Base-by-base conservation (phyloP, 2,888 invertebrate species). In the Xanthorhoe designata region DNA sequence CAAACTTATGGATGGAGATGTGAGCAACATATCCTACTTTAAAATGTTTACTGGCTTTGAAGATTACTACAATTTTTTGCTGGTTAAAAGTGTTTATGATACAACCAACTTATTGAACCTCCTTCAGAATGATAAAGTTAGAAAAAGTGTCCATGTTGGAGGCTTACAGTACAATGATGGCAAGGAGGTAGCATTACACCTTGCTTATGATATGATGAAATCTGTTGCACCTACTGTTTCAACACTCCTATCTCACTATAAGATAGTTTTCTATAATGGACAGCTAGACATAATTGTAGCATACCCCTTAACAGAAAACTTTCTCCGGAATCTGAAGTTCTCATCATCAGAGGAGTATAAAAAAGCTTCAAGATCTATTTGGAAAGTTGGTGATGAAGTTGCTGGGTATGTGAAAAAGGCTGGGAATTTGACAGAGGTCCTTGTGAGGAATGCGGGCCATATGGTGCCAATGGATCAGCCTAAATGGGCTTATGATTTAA, bases 401-500 rank as follows among this genome's bases (percentile, higher is more conserved):
- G 97, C 97, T 1, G 97, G 97, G 0, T 97, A 96, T 86, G 94
- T 94, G 0, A 97, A 96, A 81, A 92, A 92, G 71, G 96, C 95
- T 15, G 95, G 95, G 0, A 96, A 96, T 78, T 87, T 97, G 19
- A 95, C 95, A 0, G 96, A 97, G 77, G 94, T 96, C 0, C 80
- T 97, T 72, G 95, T 97, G 0, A 91, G 97, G 45, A 95, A 96
- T 87, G 96, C 97, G 8, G 97, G 97, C 0, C 97, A 97, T 78
- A 96, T 97, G 94, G 94, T 95, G 1, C 95, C 95, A 0, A 82
- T 86, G 56, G 95, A 95, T 75, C 94, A 95, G 73, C 95, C 95
- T 0, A 88, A 92, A 68, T 94, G 94, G 91, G 94, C 94, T 0
- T 87, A 92, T 2, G 92, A 95, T 76, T 83, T 96, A 78, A 94